Base-by-base conservation (phyloP, 2,797 vertebrate species). In the Toxotes lorentzi region DNA sequence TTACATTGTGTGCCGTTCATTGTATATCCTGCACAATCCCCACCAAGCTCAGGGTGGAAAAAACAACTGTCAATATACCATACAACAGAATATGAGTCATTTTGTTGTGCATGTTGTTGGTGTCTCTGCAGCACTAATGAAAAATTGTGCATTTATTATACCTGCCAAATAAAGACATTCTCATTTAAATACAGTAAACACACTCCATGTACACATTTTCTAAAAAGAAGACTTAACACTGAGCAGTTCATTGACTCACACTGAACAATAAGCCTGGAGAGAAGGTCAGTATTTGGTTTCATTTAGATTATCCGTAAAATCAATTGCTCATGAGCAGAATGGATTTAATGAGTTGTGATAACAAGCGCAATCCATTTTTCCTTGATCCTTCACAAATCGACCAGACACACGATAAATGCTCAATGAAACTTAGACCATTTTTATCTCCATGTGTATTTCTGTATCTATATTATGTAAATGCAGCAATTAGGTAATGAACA, bases 301-400 rank as follows among this genome's bases (percentile, higher is more conserved):
- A 84, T 76, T 81, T 83, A 77, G 47, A 79, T 79, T 71, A 76
- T 81, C 72, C 12, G 11, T 53, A 63, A 81, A 88, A 83, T 79
- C 73, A 79, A 81, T 79, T 60, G 70, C 82, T 83, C 68, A 68
- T 78, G 58, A 81, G 67, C 56, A 69, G 66, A 87, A 87, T 75
- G 47, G 69, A 71, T 81, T 82, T 79, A 82, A 88, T 78, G 76
- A 82, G 64, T 58, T 76, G 54, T 27, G 79, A 84, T 81, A 81
- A 86, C 45, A 50, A 82, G 69, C 4, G 3, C 34, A 48, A 76
- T 69, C 41, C 30, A 61, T 83, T 83, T 76, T 57, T 70, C 48
- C 43, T 43, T 73, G 40, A 78, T 73, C 54, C 19, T 62, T 73
- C 47, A 59, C 48, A 78, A 82, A 81, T 65, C 8, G 64, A 76